Evolutionary conservation across 2,888 invertebrate genomes (phyloP).

Genomic region (Furcula furcula): DNA sequence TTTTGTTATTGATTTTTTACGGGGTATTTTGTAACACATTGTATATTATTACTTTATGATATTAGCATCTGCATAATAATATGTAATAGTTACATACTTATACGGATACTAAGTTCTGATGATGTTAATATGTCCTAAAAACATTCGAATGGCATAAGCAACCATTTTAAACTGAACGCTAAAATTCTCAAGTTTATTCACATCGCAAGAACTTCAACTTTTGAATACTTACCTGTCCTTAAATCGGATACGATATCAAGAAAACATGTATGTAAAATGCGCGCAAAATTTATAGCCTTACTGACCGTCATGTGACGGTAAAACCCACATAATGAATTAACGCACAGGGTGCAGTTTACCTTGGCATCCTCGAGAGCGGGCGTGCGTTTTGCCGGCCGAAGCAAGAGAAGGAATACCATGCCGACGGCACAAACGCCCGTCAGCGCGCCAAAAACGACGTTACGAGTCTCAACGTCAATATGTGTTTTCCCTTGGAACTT

Average conservation of each 20-base stretch:
- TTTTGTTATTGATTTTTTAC: too few species aligned
- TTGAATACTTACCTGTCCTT: not conserved
- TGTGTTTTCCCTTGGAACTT: constrained; percentile 90
- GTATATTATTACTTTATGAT: too few species aligned
- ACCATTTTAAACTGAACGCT: too few species aligned
- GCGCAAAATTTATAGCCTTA: not conserved
- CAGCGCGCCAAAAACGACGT: constrained; percentile 91
- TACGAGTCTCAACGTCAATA: constrained; percentile 87
- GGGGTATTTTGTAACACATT: too few species aligned
- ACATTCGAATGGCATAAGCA: too few species aligned
- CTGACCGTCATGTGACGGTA: not conserved
- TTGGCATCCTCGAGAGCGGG: constrained; percentile 65
- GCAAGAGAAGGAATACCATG: constrained; percentile 84
- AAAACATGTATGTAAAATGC: constrained; percentile 1
- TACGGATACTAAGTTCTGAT: too few species aligned
- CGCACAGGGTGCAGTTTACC: constrained; percentile 40
- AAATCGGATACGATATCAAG: not conserved
- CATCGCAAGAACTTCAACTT: too few species aligned
- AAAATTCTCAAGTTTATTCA: too few species aligned
- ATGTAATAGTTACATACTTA: too few species aligned
- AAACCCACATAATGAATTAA: not conserved
- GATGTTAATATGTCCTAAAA: too few species aligned
- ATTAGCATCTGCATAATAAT: too few species aligned
- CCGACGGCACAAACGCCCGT: constrained; percentile 87
- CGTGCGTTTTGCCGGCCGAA: constrained; percentile 80